Conservation (phyloP, 2,888 invertebrate species). For the Melanchra persicariae region DNA sequence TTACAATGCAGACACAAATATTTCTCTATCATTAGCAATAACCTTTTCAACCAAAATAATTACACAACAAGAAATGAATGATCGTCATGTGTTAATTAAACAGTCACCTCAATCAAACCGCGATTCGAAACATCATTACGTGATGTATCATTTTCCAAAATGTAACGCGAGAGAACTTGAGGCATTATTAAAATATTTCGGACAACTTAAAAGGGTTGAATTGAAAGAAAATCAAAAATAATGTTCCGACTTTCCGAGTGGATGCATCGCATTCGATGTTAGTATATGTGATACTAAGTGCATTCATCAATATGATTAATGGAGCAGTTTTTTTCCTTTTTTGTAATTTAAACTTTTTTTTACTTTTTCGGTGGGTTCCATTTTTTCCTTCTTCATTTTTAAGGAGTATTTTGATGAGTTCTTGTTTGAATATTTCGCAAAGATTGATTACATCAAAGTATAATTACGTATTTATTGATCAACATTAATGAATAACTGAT, state of each 20-base stretch:
- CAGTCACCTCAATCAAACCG: constrained; percentile 50
- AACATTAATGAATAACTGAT: constrained; percentile 69
- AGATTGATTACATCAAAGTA: constrained; percentile 78
- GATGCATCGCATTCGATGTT: constrained; percentile 70
- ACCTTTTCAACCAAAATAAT: constrained; percentile 37
- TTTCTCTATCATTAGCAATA: constrained; percentile 35
- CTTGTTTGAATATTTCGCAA: constrained; percentile 78
- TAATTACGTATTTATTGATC: constrained; percentile 71
- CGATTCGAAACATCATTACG: constrained; percentile 55
- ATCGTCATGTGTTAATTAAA: constrained; percentile 49
- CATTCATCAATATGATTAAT: constrained; percentile 88
- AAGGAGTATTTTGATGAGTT: constrained; percentile 76
- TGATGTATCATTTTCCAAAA: constrained; percentile 53
- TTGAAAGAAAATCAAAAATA: constrained; percentile 75
- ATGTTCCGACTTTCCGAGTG: no score
- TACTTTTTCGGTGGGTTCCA: constrained; percentile 70
- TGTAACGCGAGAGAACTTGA: constrained; percentile 27
- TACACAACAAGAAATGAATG: constrained; percentile 31
- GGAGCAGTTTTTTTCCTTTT: constrained; percentile 76
- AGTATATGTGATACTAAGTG: constrained; percentile 80
- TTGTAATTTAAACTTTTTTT: constrained; percentile 78
- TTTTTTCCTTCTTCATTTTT: constrained; percentile 75
- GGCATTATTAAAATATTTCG: constrained; percentile 76
- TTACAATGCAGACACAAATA: constrained; percentile 19
- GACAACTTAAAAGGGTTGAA: constrained; percentile 72